Base-by-base conservation (phyloP, 2,113 vertebrate genomes). In the Notarius quadriscutis region DNA sequence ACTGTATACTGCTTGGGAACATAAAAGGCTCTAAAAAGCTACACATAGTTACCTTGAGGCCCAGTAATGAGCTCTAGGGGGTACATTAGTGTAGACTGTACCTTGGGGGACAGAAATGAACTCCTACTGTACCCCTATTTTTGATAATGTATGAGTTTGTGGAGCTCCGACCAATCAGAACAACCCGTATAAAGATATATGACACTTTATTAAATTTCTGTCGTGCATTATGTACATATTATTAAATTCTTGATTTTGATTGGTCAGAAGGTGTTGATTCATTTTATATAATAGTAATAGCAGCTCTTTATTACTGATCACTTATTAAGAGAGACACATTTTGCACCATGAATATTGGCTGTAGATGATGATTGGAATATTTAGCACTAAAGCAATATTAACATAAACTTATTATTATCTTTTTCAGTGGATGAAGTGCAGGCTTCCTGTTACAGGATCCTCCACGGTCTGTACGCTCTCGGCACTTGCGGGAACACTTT, bases 371-470 rank as follows among this genome's bases (percentile, higher is more conserved):
- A 71, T 5, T 48, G 18, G 18, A 48, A 22, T 48, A 20, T 22
- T 74, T 22, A 20, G 10, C 1, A 50, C 48, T 77, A 77, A 77
- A 25, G 7, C 51, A 41, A 11, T 10, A 18, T 77, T 27, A 74
- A 41, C 34, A 77, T 22, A 4, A 14, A 2, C 4, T 84, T 58
- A 7, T 67, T 15, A 14, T 83, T n/a, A 53, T 60, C 9, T 22
- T 65, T 90, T 90, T 82, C 92, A 99, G 98, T 97, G 95, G 97
- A 97, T 80, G 95, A 95, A 89, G 95, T 98, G 82, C 97, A 97
- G 89, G 94, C 96, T 7, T 98, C 95, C 86, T 98, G 97, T 93
- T 99, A 98, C 79, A 96, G 95, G 93, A 98, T 99, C 90, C 92
- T 99, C 88, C 94, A 94, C 90, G 97, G 96, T 91, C 95, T 99